Base-by-base conservation (phyloP, 2,113 vertebrate genomes). In the Engystomops pustulosus region DNA sequence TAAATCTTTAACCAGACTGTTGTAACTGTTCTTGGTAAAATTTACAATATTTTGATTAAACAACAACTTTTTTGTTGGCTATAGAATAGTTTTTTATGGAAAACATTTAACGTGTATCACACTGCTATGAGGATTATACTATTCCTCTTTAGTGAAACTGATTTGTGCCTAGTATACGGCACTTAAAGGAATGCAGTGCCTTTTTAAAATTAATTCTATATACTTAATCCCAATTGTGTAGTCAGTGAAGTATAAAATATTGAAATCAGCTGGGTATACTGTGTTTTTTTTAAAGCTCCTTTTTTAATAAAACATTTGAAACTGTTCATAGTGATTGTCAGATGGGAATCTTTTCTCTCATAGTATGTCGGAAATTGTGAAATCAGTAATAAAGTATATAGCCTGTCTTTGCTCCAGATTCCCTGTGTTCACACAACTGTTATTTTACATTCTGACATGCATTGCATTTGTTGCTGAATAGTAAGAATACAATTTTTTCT, bases 381-480 rank as follows among this genome's bases (percentile, higher is more conserved):
- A 77, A 68, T 53, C 67, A 10, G 71, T 76, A 67, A 83, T 30
- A 47, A 20, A 67, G 58, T 34, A 15, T 78, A 70, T 78, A 68
- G 74, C 47, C 45, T 25, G 44, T 51, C 60, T 78, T 69, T 60
- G 44, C 47, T 91, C 74, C 86, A 85, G 84, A 84, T 90, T 90
- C 86, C 90, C 90, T 93, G 89, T 91, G 87, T 89, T 92, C 91
- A 88, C 91, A 89, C 88, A 89, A 86, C 85, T 89, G 81, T 83
- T 87, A 90, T 91, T 91, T 90, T 88, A 93, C 92, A 93, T 92
- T 93, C 92, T 91, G 89, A 93, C 92, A 90, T 90, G 90, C 88
- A 88, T 93, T 93, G 88, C 91, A 88, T 92, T 92, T 49, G 86
- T 92, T 93, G 89, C 89, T 91, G 92, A 93, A 93, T 94, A 91